Conservation (phyloP, 1,140 invertebrate species). For the Euborellia annulipes region DNA sequence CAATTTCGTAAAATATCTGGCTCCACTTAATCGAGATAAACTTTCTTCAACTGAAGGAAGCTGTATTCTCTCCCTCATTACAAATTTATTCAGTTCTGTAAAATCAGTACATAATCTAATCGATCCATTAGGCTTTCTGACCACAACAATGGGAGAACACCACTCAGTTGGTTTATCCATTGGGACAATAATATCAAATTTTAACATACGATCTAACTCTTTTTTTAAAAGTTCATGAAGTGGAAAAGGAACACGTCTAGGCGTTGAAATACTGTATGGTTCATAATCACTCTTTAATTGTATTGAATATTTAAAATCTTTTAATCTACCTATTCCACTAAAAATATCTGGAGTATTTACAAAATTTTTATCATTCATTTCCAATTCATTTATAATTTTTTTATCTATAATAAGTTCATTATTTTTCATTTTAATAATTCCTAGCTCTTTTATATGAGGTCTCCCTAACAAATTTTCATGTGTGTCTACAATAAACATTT, state of each 20-base stretch:
- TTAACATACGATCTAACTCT: constrained; percentile 16
- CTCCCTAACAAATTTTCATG: background rate
- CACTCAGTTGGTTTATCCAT: constrained; percentile 24
- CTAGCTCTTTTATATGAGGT: background rate
- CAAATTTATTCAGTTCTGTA: constrained; percentile 19
- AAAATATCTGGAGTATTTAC: constrained; percentile 1
- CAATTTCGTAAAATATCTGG: constrained; percentile 12
- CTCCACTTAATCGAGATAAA: background rate
- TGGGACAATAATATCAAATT: constrained; percentile 18
- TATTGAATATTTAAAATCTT: background rate
- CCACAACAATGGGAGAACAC: constrained; percentile 25
- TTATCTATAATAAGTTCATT: too few relatives aligned
- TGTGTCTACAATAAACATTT: background rate
- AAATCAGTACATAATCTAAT: constrained; percentile 28
- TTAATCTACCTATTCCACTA: background rate
- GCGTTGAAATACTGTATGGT: constrained; percentile 10
- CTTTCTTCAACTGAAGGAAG: constrained; percentile 7
- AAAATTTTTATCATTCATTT: background rate
- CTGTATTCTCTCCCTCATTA: constrained; percentile 14
- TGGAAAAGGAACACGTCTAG: constrained; percentile 20
- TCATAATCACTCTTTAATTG: background rate
- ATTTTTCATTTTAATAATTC: background rate
- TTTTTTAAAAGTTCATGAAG: constrained; percentile 16
- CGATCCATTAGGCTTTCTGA: constrained; percentile 22
- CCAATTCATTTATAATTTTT: background rate